Base-by-base conservation (phyloP, 2,797 vertebrate species). In the Knipowitschia caucasica region DNA sequence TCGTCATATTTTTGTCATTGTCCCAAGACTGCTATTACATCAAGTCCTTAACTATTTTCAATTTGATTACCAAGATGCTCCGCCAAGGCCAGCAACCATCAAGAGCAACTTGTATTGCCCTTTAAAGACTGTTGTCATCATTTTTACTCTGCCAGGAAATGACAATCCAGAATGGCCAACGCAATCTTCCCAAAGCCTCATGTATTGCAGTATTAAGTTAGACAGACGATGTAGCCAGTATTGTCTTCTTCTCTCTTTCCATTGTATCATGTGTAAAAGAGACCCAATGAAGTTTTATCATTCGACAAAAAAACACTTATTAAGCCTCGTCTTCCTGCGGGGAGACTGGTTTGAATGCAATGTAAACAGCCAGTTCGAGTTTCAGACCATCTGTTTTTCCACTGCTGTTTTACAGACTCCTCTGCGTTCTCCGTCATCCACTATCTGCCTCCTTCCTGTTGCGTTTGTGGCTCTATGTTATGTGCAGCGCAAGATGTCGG, bases 351-450 rank as follows among this genome's bases (percentile, higher is more conserved):
- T 76, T 71, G 25, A 67, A 62, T 69, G 31, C 40, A 68, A 59
- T 61, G 55, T 40, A 73, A 80, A 78, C 59, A 76, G 56, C 52
- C 61, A 33, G 64, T 73, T 81, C 53, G 29, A 56, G 58, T 77
- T 74, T 62, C 63, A 53, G 39, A 58, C 58, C 53, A 62, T 69
- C 50, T 58, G 62, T 63, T 74, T 73, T 64, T 69, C 42, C 15
- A 7, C 63, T 46, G 10, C 25, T 44, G 18, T 49, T 33, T 33
- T 33, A 33, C 46, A 49, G 46, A 49, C 46, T 63, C 34, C 50
- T 33, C 69, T 44, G 43, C 43, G 45, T 57, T 59, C 52, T 61
- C 36, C 50, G 46, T 65, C 62, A 53, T 57, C 51, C 12, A 62
- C 29, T 65, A 56, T 73, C 21, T 27, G 7, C 30, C 39, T 55